These are phyloP conservation scores for Seriola dumerili DNA, from an alignment of 2,113 vertebrate genomes.

Conservation along the genomic window DNA sequence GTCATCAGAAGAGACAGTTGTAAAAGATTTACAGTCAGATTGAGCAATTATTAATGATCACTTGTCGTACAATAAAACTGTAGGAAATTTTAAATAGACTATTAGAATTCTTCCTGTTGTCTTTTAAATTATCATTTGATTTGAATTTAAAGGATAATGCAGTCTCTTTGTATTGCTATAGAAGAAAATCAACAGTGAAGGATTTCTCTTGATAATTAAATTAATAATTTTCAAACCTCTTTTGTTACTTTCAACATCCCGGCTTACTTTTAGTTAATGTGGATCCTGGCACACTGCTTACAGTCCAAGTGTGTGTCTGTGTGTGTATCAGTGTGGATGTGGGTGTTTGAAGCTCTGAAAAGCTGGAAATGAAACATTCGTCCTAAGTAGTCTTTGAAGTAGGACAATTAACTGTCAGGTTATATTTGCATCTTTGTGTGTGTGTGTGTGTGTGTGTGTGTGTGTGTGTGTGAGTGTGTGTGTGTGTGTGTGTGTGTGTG, in stretches of 20 bases:
- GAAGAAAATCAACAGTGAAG: background rate
- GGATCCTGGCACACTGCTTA: background rate
- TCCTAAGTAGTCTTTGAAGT: slow-evolving; percentile 13
- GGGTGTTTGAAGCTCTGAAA: slow-evolving; percentile 20
- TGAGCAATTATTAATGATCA: slow-evolving; percentile 1
- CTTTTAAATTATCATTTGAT: background rate
- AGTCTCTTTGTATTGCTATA: no score
- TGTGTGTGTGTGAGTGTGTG: background rate
- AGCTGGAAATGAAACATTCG: background rate
- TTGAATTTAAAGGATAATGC: no score
- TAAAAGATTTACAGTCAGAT: slow-evolving; percentile 8
- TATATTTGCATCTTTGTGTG: slow-evolving; percentile 14
- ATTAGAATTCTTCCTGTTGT: background rate
- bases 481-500: background rate
- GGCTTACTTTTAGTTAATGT: background rate
- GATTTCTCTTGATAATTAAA: background rate
- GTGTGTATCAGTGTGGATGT: slow-evolving; percentile 6
- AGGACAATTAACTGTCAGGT: slow-evolving; percentile 5
- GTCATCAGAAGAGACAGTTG: slow-evolving; percentile 27
- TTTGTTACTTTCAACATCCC: background rate
- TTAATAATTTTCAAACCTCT: background rate
- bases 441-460: slow-evolving; percentile 17
- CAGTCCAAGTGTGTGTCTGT: slow-evolving; percentile 4
- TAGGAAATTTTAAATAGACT: background rate
- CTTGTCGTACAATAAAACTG: background rate